Evolutionary conservation across 2,113 vertebrate species (phyloP).

Genomic region (Psilopogon haemacephalus): DNA sequence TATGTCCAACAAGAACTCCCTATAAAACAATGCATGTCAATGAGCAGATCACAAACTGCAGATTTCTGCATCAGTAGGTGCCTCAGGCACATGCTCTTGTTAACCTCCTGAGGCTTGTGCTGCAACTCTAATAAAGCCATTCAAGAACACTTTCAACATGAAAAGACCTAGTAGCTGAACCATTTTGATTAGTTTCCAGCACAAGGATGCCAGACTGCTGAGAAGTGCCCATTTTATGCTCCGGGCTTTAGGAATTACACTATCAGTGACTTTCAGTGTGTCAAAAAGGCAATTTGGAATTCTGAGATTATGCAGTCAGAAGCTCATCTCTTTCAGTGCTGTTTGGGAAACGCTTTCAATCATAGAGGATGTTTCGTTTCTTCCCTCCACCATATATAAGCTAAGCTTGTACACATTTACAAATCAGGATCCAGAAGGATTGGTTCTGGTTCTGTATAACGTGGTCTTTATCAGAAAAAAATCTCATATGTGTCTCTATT

Average conservation of each 20-base stretch:
- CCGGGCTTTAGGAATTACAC: neutral
- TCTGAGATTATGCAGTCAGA: neutral
- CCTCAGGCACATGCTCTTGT: neutral
- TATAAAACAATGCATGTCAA: rapidly evolving
- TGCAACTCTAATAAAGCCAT: neutral
- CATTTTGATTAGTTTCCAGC: neutral
- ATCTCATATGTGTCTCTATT: neutral
- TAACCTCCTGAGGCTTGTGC: neutral
- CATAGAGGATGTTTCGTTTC: neutral
- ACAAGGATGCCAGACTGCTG: neutral
- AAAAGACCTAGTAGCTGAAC: neutral
- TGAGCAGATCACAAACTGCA: neutral
- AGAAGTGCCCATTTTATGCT: neutral
- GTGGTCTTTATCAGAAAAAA: neutral
- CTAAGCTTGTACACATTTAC: neutral
- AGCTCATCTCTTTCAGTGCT: neutral
- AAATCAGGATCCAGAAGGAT: neutral
- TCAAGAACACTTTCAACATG: neutral
- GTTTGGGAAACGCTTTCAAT: neutral
- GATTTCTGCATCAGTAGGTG: rapidly evolving
- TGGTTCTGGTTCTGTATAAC: neutral
- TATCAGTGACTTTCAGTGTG: neutral
- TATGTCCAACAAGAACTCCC: neutral
- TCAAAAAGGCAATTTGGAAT: neutral
- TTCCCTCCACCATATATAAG: neutral